Conservation (phyloP, 2,888 invertebrate genomes). For the Phytoseiulus persimilis region DNA sequence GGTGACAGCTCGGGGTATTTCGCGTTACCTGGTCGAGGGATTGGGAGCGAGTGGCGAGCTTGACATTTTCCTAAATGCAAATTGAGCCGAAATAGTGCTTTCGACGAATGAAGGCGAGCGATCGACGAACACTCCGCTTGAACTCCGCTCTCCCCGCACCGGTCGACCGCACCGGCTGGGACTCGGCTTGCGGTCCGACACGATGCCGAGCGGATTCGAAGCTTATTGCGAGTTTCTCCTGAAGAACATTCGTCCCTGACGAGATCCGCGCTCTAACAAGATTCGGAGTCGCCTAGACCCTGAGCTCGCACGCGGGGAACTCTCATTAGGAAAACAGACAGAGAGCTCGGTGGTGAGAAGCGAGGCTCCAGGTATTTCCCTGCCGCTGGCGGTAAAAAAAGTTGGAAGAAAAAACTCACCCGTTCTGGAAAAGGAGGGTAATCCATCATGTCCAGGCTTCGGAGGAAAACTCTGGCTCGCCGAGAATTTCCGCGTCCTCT, state of each 20-base stretch:
- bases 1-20: neutral
- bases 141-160: neutral
- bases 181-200: neutral
- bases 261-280: neutral
- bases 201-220: neutral
- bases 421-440: neutral
- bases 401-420: neutral
- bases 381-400: neutral
- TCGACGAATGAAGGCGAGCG: neutral
- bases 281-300: neutral
- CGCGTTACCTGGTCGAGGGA: neutral
- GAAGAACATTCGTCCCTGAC: neutral
- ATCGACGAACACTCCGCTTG: neutral
- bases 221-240: neutral
- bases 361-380: neutral
- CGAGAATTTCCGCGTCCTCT: neutral
- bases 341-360: neutral
- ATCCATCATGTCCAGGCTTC: neutral
- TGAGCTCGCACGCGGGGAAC: neutral
- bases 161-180: too few relatives aligned
- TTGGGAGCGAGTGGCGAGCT: neutral
- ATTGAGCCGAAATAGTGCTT: neutral
- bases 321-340: neutral
- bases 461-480: neutral
- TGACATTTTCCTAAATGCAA: neutral